Base-by-base conservation (phyloP, 2,113 vertebrate genomes). In the Myrmecophaga tridactyla region DNA sequence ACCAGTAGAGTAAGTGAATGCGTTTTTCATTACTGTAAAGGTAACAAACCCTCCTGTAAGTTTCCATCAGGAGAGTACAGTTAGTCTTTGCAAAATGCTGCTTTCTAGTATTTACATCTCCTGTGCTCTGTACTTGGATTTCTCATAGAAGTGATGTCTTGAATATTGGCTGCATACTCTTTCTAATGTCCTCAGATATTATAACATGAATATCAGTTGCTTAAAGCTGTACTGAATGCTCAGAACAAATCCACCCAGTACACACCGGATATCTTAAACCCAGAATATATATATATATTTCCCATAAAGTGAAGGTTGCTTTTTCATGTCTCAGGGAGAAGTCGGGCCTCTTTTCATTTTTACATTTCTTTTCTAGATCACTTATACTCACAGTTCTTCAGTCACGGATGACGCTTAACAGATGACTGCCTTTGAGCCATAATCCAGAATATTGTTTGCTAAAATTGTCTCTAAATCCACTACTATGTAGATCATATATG, bases 321-420 rank as follows among this genome's bases (percentile, higher is more conserved):
- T 23, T 92, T 92, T 94, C 60, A 21, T 15, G 7, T 81, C 51
- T 94, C 77, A 46, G n/a, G n/a, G 72, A 69, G 63, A 95, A 86
- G 34, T 86, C 27, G 2, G 21, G 21, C 60, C 39, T 81, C 53
- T 70, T 77, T 48, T 69, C 25, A 31, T 90, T 94, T 95, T 41
- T 46, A 7, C 5, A 31, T 9, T 73, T 87, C 53, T 81, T 96
- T 86, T 86, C 31, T 41, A 75, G 83, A 53, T 48, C 4, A 29
- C 56, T 90, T 78, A 39, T 1, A 58, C 65, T 93, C 25, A 53
- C 65, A 46, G 41, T 41, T 86, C 93, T 93, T 89, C 27, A 78
- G 29, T 73, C 62, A 69, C 21, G 83, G 56, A 92, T 46, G 23
- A 96, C n/a, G 75, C 23, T 63, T 76, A 69, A 0, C 29, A 70